Evolutionary conservation across 2,888 invertebrate species (phyloP), one percentile per base, ranked within the genome.

Genomic region (Hirtodrosophila histrioides): DNA sequence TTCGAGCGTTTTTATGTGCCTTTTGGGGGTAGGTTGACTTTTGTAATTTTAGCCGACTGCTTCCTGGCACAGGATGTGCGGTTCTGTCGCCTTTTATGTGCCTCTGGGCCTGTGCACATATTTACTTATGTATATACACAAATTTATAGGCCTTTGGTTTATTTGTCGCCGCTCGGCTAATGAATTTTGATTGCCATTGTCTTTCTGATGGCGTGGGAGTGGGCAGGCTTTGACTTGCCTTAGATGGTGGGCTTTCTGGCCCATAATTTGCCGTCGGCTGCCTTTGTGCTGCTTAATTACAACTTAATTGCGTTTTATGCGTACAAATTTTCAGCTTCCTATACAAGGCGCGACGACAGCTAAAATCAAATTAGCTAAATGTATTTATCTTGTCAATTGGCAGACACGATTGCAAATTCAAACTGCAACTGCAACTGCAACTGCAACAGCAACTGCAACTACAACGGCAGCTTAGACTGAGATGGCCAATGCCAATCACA

Each of bases 341-440:
- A 68, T 64, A 53, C 55, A 45, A 66, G 53, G 44, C 53, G 44
- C 58, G 68, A 69, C 74, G 65, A 49, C 68, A 46, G 60, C 75
- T 55, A 71, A 78, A 70, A 78, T 78, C 88, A 85, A 85, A 85
- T 85, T 85, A 88, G 87, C 79, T 69, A 86, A 88, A 88, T 83
- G 87, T 89, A 89, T 88, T 88, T 88, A 89, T 85, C 81, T 87
- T 88, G 88, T 87, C 89, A 88, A 89, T 88, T 88, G 83, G 79
- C 88, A 86, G 65, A 65, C 69, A 82, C 78, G 67, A 64, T 62
- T 80, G 69, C 81, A 63, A 63, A 79, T 79, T 75, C 71, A 57
- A 17, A 54, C 50, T 60, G 51, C 57, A 54, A 54, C 37, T 53
- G 41, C 51, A 12, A 56, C 40, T 35, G 57, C 56, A 49, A 36